Evolutionary conservation across 2,113 vertebrate species (phyloP).

Genomic region (Tupaia chinensis): DNA sequence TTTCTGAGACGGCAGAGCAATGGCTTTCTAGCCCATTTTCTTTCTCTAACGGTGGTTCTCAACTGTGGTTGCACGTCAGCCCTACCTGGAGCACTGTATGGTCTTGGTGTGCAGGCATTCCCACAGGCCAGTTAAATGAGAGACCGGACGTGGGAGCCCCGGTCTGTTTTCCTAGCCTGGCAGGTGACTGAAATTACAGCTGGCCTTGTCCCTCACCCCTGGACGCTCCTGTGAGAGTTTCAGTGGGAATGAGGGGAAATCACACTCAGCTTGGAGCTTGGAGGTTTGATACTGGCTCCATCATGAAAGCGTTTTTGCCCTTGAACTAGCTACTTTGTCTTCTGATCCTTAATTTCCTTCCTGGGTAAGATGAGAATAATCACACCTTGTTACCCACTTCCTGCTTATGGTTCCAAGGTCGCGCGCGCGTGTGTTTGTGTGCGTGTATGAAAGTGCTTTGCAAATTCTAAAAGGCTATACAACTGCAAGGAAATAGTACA

Average conservation of each 20-base stretch:
- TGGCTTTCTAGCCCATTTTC: background rate
- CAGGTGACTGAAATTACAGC: background rate
- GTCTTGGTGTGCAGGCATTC: background rate
- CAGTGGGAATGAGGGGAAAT: too few relatives aligned
- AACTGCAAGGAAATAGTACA: background rate
- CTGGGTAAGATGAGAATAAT: background rate
- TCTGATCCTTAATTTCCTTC: background rate
- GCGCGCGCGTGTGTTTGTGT: too few relatives aligned
- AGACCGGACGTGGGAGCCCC: background rate
- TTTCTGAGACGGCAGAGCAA: background rate
- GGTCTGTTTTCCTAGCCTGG: background rate
- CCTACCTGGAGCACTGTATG: background rate
- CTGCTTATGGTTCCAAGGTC: background rate
- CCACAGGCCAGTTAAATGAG: background rate
- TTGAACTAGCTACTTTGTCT: background rate
- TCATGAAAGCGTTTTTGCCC: background rate
- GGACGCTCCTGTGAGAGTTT: too few relatives aligned
- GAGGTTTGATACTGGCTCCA: background rate
- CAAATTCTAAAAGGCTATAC: background rate
- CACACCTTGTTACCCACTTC: background rate
- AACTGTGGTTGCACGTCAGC: background rate
- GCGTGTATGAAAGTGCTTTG: background rate
- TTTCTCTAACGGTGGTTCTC: conserved; percentile 34
- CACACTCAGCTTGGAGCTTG: background rate
- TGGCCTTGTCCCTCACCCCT: background rate